phyloP scores from a whole-genome alignment of 2,888 invertebrate species.

The Hirtodrosophila trivittata region DNA sequence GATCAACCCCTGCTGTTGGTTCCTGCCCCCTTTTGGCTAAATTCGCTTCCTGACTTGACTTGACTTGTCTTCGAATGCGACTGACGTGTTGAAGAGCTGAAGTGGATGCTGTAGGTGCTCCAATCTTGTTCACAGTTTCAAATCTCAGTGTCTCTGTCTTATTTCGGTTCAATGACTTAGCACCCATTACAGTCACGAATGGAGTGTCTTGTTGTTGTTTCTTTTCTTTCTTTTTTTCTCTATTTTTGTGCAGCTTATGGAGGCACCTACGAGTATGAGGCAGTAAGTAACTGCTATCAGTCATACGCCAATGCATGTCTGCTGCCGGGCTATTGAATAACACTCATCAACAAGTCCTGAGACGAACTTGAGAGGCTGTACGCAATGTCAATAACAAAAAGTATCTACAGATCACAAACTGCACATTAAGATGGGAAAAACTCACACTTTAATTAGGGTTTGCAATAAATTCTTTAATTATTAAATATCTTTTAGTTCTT shows the following conservation, averaged over 20 bases:
- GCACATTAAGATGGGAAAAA: not conserved
- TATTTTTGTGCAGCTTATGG: slow-evolving; percentile 41
- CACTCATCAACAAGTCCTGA: slow-evolving; percentile 44
- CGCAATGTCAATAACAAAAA: not conserved
- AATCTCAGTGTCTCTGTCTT: slow-evolving; percentile 24
- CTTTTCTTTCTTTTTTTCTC: too few relatives aligned
- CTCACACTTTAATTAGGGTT: not conserved
- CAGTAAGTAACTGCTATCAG: slow-evolving; percentile 66
- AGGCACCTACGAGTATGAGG: slow-evolving; percentile 51
- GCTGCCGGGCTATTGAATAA: slow-evolving; percentile 57
- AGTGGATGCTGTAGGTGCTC: slow-evolving; percentile 26
- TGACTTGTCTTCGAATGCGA: slow-evolving; percentile 14
- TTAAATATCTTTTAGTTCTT: not conserved
- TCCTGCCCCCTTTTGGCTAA: slow-evolving; percentile 1
- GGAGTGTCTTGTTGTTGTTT: slow-evolving; percentile 15
- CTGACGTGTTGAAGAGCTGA: slow-evolving; percentile 32
- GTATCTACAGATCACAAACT: too few relatives aligned
- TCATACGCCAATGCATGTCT: slow-evolving; percentile 72
- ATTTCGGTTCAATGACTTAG: slow-evolving; percentile 69
- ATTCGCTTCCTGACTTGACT: slow-evolving; percentile 1
- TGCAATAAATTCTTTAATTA: not conserved
- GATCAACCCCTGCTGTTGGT: slow-evolving; percentile 2
- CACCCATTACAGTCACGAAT: slow-evolving; percentile 49
- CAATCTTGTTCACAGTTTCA: slow-evolving; percentile 31
- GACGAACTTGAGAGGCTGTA: not conserved